Evolutionary conservation across 2,113 vertebrate genomes (phyloP).

Genomic region (Pygathrix nemaeus): DNA sequence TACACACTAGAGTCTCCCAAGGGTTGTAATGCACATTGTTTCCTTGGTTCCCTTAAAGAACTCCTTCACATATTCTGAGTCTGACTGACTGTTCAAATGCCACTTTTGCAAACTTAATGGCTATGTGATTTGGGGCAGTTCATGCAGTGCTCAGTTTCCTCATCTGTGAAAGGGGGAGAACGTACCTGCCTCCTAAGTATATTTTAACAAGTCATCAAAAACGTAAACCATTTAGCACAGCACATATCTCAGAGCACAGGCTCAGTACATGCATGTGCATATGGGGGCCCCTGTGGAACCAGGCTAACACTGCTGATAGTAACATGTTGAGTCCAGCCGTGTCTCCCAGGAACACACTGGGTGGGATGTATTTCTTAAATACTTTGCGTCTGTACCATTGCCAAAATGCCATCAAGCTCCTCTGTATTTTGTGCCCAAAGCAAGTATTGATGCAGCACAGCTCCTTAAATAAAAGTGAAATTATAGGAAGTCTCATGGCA

Average conservation of each 20-base stretch:
- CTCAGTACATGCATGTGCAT: not conserved
- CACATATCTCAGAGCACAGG: not conserved
- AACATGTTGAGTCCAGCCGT: not conserved
- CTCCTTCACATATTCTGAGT: not conserved
- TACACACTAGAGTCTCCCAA: not conserved
- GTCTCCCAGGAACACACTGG: not conserved
- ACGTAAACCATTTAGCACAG: not conserved
- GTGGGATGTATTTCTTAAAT: not conserved
- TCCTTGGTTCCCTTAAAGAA: not conserved
- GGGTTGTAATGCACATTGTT: not conserved
- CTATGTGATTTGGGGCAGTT: not conserved
- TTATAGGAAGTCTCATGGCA: conserved; percentile 40
- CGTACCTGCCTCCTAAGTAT: not conserved
- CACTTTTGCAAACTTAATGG: not conserved
- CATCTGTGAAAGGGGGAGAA: not conserved
- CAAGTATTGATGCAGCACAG: not conserved
- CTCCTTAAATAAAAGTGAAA: conserved; percentile 48
- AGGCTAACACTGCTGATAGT: not conserved
- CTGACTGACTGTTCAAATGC: not conserved
- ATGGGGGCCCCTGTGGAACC: not conserved
- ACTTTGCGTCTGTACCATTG: not conserved
- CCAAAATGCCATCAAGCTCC: not conserved
- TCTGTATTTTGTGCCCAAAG: conserved; percentile 41
- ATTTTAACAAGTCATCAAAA: not conserved
- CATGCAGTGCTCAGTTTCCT: not conserved